Percentiles rank a stretch among this genome's conserved stretches.
phyloP scores from a whole-genome alignment of 1,140 invertebrate species.

The Listronotus bonariensis region DNA sequence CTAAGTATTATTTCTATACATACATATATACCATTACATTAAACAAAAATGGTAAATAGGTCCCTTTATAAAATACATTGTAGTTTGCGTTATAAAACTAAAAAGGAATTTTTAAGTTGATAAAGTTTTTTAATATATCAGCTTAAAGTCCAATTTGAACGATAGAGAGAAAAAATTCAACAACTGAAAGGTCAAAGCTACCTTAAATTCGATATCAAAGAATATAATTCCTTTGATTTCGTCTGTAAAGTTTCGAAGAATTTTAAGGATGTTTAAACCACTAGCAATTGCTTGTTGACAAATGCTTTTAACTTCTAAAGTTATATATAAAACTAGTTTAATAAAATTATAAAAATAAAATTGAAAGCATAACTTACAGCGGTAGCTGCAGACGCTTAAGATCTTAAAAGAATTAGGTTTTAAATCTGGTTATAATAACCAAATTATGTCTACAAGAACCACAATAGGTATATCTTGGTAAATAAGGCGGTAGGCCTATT shows the following conservation, averaged over 20 bases:
- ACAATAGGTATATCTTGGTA: too few species aligned
- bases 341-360: background rate
- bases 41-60: too few species aligned
- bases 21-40: too few species aligned
- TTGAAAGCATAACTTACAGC: too few species aligned
- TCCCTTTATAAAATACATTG: too few species aligned
- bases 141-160: conserved; percentile 7
- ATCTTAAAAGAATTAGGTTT: too few species aligned
- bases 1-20: too few species aligned
- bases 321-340: background rate
- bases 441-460: too few species aligned
- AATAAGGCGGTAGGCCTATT: too few species aligned
- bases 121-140: background rate
- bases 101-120: background rate
- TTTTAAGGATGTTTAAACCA: conserved; percentile 2
- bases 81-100: background rate
- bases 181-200: conserved; percentile 14
- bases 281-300: conserved; percentile 1
- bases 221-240: conserved; percentile 11
- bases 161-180: conserved; percentile 7
- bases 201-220: conserved; percentile 12
- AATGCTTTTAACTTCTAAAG: background rate
- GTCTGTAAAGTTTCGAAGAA: background rate
- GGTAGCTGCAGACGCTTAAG: too few species aligned
- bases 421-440: too few species aligned